Conservation (phyloP, 2,888 invertebrate species). For the Cinara cedri region DNA sequence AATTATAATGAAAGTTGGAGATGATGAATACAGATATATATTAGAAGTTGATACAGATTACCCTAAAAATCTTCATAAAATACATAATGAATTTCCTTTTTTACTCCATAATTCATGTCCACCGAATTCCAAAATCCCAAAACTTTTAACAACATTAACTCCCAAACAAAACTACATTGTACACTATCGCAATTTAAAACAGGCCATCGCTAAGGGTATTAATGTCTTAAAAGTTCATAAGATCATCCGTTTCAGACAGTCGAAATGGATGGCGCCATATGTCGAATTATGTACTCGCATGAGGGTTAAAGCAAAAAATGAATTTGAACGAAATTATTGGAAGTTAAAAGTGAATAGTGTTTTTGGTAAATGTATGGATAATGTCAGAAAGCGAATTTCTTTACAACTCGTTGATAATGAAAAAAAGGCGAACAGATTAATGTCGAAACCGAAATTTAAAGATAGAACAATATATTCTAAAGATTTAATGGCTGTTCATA, state of each 20-base stretch:
- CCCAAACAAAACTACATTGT: background rate
- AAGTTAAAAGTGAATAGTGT: background rate
- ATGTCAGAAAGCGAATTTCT: background rate
- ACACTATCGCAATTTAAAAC: background rate
- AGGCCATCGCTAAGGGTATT: background rate
- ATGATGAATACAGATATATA: too few species aligned
- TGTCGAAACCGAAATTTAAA: background rate
- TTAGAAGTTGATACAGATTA: too few species aligned
- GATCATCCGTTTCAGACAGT: too few species aligned
- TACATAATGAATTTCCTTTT: too few species aligned
- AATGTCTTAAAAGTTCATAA: too few species aligned
- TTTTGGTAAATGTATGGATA: constrained; percentile 18
- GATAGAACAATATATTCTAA: background rate
- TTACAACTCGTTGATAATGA: background rate
- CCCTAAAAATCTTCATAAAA: too few species aligned
- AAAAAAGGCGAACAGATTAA: background rate
- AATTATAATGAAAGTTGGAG: too few species aligned
- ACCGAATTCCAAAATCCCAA: background rate
- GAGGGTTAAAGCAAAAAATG: background rate
- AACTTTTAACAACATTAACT: background rate
- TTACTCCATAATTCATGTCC: too few species aligned
- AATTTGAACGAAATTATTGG: background rate
- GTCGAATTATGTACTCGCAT: background rate
- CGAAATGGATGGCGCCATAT: background rate
- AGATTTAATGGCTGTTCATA: background rate